Conservation (phyloP, 2,113 vertebrate species). For the Bos indicus region DNA sequence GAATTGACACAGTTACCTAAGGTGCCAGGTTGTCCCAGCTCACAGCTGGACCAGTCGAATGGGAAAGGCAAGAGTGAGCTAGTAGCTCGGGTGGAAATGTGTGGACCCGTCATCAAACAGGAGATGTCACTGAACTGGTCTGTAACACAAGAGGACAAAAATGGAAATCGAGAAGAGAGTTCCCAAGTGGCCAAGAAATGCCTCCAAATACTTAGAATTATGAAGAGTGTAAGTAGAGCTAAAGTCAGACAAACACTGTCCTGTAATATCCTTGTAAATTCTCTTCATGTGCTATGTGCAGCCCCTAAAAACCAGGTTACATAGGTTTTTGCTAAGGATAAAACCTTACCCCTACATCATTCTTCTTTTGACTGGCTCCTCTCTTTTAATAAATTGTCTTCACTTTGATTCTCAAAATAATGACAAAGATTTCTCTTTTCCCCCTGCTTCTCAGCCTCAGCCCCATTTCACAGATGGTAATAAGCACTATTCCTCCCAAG, state of each 20-base stretch:
- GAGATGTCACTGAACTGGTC: background rate
- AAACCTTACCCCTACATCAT: background rate
- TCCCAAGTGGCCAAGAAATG: background rate
- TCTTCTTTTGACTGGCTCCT: background rate
- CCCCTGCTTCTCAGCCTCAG: background rate
- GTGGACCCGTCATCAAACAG: background rate
- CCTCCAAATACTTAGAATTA: background rate
- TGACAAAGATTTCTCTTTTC: background rate
- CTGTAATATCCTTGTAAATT: fast-evolving
- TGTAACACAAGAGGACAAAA: background rate
- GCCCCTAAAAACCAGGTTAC: no score
- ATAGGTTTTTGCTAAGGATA: background rate
- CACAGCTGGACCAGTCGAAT: background rate
- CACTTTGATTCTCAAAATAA: background rate
- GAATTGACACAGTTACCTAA: background rate
- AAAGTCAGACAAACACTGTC: background rate
- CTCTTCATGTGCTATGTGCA: fast-evolving
- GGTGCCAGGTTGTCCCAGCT: background rate
- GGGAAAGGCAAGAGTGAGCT: background rate
- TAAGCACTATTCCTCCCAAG: background rate
- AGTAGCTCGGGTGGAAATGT: background rate
- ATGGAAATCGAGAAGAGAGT: background rate
- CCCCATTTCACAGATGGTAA: background rate
- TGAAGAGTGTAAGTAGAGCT: background rate
- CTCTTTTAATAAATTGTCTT: background rate